Evolutionary conservation across 1,140 invertebrate genomes (phyloP).

Genomic region (Nephila pilipes): DNA sequence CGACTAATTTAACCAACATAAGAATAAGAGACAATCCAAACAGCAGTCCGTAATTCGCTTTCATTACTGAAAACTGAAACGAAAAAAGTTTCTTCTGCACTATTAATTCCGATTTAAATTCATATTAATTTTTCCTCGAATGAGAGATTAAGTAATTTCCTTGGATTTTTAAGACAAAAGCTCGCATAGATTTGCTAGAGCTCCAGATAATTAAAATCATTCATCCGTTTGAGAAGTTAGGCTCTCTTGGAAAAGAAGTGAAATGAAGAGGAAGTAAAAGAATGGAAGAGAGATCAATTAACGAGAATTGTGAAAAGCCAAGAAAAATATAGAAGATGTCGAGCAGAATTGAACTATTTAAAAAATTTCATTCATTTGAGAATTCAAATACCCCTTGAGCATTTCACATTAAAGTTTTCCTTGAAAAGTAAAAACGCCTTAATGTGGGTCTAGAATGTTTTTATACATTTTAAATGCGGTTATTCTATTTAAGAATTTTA

Average conservation of each 20-base stretch:
- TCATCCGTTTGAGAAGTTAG: background rate
- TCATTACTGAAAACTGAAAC: too few species aligned
- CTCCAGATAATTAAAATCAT: slow-evolving; percentile 20
- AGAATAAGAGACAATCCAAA: too few species aligned
- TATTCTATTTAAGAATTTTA: too few species aligned
- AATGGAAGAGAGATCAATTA: slow-evolving; percentile 20
- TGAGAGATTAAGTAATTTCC: slow-evolving; percentile 12
- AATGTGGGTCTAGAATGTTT: background rate
- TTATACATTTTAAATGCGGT: too few species aligned
- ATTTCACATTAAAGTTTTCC: background rate
- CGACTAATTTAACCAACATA: too few species aligned
- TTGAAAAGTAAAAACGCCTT: background rate
- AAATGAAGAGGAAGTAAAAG: slow-evolving; percentile 1
- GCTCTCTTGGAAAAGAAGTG: background rate
- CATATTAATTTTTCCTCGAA: background rate
- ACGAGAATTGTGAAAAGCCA: slow-evolving; percentile 17
- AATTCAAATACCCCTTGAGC: background rate
- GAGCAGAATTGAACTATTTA: slow-evolving; percentile 4
- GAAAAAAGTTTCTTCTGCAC: too few species aligned
- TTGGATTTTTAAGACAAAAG: background rate
- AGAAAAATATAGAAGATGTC: background rate
- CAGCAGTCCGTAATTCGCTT: too few species aligned
- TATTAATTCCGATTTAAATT: background rate
- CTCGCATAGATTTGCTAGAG: background rate
- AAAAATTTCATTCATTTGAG: background rate